These are phyloP conservation scores for Eledona agricola DNA, from an alignment of 2,888 invertebrate species.

Conservation along the genomic window DNA sequence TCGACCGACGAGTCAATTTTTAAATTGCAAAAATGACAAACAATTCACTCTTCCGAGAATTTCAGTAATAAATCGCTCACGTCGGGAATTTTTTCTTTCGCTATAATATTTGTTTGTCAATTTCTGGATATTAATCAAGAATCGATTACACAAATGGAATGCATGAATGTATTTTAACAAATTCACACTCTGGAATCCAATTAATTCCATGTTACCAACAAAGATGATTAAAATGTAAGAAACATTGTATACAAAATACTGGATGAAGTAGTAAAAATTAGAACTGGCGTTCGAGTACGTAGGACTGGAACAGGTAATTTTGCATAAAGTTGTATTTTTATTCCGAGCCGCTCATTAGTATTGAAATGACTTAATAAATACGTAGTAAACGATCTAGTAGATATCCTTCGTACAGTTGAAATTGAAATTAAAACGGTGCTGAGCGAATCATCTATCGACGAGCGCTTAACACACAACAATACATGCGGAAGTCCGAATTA, in stretches of 20 bases:
- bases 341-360: slow-evolving; percentile 25
- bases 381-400: slow-evolving; percentile 16
- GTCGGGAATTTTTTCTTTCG: too few relatives aligned
- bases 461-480: too few relatives aligned
- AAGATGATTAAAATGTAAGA: slow-evolving; percentile 1
- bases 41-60: too few relatives aligned
- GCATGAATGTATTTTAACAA: too few relatives aligned
- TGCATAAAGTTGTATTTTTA: slow-evolving; percentile 34
- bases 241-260: neutral
- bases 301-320: slow-evolving; percentile 25
- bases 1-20: too few relatives aligned
- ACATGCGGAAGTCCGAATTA: slow-evolving; percentile 9
- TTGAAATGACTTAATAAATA: slow-evolving; percentile 32
- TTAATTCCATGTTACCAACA: neutral
- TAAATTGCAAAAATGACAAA: slow-evolving; percentile 1
- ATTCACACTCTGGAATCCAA: too few relatives aligned
- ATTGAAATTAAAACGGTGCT: slow-evolving; percentile 14
- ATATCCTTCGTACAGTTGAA: slow-evolving; percentile 12
- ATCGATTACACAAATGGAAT: too few relatives aligned
- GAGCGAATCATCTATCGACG: too few relatives aligned
- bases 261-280: slow-evolving; percentile 18
- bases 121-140: too few relatives aligned
- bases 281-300: slow-evolving; percentile 9
- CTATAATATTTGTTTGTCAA: too few relatives aligned
- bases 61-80: too few relatives aligned